Percentiles rank a stretch among this genome's conserved stretches.
These are phyloP conservation scores for Cyrtodaria siliqua DNA, from an alignment of 2,888 invertebrate species.

Conservation along the genomic window DNA sequence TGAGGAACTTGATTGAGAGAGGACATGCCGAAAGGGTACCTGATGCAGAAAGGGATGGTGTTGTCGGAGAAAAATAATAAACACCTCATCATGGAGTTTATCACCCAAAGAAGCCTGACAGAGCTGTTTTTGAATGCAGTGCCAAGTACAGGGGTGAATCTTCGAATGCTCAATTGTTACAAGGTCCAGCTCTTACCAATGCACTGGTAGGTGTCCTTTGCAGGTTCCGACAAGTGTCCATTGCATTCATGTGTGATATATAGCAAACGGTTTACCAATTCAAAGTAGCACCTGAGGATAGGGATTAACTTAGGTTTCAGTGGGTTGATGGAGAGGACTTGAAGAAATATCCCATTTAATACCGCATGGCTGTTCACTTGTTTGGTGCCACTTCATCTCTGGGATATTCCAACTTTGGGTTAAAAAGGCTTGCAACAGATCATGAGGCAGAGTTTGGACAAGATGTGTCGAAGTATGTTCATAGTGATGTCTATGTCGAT, in stretches of 20 bases:
- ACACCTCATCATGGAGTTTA: constrained; percentile 38
- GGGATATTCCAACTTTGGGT: constrained; percentile 55
- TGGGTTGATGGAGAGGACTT: constrained; percentile 39
- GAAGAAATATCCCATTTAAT: neutral
- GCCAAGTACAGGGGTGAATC: constrained; percentile 25
- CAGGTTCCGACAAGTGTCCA: constrained; percentile 34
- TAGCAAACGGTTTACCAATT: constrained; percentile 54
- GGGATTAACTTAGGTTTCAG: constrained; percentile 38
- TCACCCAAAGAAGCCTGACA: constrained; percentile 35
- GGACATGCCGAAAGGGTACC: constrained; percentile 1
- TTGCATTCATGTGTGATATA: constrained; percentile 51
- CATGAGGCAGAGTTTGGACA: too few relatives aligned
- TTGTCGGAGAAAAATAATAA: constrained; percentile 38
- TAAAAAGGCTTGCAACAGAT: too few relatives aligned
- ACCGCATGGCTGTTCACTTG: constrained; percentile 43
- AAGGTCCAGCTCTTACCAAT: constrained; percentile 45
- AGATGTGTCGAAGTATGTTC: too few relatives aligned
- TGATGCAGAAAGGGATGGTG: neutral
- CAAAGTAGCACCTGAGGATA: constrained; percentile 22
- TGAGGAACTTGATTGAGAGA: constrained; percentile 20
- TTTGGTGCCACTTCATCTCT: constrained; percentile 51
- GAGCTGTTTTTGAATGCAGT: constrained; percentile 44
- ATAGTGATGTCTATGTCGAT: too few relatives aligned
- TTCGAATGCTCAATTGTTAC: constrained; percentile 35
- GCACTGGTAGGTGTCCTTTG: constrained; percentile 31